A percentile compares a stretch with the other conserved stretches of the same genome.
phyloP scores from a whole-genome alignment of 2,113 vertebrate genomes.

The Helogale parvula region DNA sequence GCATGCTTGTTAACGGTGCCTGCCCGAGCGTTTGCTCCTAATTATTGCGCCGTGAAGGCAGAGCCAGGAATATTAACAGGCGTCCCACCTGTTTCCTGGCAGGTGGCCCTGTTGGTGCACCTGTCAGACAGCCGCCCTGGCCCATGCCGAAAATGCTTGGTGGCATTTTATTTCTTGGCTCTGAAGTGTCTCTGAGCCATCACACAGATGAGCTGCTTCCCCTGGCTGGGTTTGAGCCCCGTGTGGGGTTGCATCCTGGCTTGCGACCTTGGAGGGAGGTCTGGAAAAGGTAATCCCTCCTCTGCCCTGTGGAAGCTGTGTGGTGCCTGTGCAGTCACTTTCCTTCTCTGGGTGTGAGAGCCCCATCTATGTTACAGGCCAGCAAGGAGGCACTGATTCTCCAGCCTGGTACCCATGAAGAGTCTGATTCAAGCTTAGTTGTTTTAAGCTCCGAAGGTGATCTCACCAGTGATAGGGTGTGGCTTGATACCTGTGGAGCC shows the following conservation, averaged over 20 bases:
- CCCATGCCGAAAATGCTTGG: background rate
- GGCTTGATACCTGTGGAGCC: background rate
- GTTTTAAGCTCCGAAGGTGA: background rate
- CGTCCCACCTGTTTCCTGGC: conserved; percentile 60
- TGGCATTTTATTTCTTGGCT: conserved; percentile 19
- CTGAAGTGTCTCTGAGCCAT: background rate
- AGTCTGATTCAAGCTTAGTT: background rate
- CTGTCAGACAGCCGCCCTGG: background rate
- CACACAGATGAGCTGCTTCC: background rate
- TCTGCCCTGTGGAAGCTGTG: background rate
- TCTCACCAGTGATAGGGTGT: background rate
- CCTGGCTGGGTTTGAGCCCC: background rate
- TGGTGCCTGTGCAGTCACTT: background rate
- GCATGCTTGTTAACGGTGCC: background rate
- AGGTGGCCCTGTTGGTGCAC: conserved; percentile 33
- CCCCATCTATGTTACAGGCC: background rate
- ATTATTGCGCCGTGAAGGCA: background rate
- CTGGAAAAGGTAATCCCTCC: background rate
- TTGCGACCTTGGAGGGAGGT: background rate
- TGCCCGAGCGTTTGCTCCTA: background rate
- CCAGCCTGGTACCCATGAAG: background rate
- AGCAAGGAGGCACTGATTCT: background rate
- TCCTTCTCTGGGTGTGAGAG: background rate
- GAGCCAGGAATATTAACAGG: conserved; percentile 28
- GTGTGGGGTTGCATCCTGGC: background rate